phyloP scores from a whole-genome alignment of 1,140 invertebrate species.

The Hylaeus anthracinus region DNA sequence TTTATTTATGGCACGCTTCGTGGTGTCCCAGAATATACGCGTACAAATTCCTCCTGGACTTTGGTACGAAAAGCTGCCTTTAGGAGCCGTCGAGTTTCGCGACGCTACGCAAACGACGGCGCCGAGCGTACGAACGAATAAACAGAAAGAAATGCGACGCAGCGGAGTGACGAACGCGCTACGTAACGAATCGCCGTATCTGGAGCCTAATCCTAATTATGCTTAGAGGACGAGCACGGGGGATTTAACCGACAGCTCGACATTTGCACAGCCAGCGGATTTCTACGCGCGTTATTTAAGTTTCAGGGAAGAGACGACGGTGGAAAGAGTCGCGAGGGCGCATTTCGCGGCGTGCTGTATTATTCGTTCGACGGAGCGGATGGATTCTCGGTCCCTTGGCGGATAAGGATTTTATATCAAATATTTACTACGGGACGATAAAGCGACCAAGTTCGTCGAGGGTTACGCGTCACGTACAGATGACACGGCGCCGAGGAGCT shows the following conservation, averaged over 20 bases:
- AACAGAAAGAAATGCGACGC: too few species aligned
- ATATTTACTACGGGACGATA: conserved; percentile 19
- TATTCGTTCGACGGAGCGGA: background rate
- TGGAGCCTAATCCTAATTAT: too few species aligned
- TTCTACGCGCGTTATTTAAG: background rate
- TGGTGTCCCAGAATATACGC: too few species aligned
- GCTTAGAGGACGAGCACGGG: background rate
- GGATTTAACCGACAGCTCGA: background rate
- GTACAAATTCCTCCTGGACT: too few species aligned
- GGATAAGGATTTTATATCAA: conserved; percentile 20
- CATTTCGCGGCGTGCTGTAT: background rate
- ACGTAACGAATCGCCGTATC: too few species aligned
- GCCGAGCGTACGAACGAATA: too few species aligned
- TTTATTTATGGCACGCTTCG: too few species aligned
- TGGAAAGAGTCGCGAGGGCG: background rate
- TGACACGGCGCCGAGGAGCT: conserved; percentile 1
- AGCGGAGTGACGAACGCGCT: too few species aligned
- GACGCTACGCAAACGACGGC: too few species aligned
- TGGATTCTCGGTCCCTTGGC: background rate
- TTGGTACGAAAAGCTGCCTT: too few species aligned
- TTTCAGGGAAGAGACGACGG: background rate
- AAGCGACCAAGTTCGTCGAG: background rate
- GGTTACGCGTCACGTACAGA: conserved; percentile 3
- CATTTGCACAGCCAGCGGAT: background rate
- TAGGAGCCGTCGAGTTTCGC: too few species aligned